Conservation (phyloP, 2,888 invertebrate species). For the Bellardia bayeri region DNA sequence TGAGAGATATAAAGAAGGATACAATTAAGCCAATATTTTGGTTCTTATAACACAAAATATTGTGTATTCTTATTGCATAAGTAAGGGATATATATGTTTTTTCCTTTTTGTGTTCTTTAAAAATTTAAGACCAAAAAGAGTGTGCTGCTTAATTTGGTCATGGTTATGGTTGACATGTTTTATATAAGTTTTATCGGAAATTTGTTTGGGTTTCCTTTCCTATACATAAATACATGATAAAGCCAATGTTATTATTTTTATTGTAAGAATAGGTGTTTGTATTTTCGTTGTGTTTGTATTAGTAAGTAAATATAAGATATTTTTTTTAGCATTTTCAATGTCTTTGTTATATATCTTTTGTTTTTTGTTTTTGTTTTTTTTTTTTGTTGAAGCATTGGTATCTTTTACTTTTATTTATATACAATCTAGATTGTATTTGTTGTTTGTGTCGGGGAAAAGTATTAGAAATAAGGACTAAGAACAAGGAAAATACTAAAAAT, state of each 20-base stretch:
- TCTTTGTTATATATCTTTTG: not conserved
- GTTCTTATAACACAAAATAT: no score
- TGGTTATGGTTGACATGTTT: no score
- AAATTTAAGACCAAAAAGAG: no score
- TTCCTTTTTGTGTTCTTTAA: no score
- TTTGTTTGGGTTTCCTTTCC: not conserved
- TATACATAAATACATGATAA: not conserved
- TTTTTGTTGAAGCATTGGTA: conserved; percentile 5
- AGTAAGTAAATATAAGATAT: no score
- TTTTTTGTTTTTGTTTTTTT: not conserved
- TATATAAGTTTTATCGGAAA: no score
- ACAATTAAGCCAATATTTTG: no score
- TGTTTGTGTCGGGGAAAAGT: not conserved
- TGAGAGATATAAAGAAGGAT: not conserved
- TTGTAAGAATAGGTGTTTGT: not conserved
- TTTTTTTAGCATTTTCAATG: conserved; percentile 3
- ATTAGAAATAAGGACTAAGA: not conserved
- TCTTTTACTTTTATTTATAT: conserved; percentile 19
- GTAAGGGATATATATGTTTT: no score
- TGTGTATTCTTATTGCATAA: no score
- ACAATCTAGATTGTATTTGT: not conserved
- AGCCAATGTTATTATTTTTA: not conserved
- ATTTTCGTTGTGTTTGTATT: not conserved
- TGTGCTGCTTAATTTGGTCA: no score
- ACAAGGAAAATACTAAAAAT: not conserved